Evolutionary conservation across 1,140 invertebrate species (phyloP), one percentile per base, ranked within the genome.

Genomic region (Ceratosolen solmsi): DNA sequence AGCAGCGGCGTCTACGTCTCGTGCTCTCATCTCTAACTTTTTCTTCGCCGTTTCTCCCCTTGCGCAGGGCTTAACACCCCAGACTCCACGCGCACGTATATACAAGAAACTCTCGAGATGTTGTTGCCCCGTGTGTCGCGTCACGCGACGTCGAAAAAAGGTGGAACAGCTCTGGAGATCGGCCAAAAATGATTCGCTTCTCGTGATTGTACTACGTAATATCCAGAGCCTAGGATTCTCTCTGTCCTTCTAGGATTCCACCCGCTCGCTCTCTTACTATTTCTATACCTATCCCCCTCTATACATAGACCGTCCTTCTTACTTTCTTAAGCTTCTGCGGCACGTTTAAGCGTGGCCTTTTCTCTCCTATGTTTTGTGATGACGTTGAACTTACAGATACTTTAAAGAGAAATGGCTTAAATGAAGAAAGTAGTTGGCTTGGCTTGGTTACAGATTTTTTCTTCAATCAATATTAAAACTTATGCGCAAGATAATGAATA

Each of bases 171-270:
- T 27, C 56, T 82, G 81, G 81, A 82, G 75, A 72, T 63, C 30
- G 38, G 74, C 81, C 81, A 82, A 82, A 82, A 82, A 82, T 82
- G 74, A 82, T 82, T 82, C 81, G 81, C 70, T 78, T 82, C 75
- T 78, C 81, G 81, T 82, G 81, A 82, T 82, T 82, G 81, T 82
- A 78, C 75, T 82, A 20, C 56, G 54, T 36, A 82, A 72, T 77
- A 71, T 36, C 17, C 15, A 56, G 15, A 60, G 11, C 75, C n/a
- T n/a, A 27, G 1, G 68, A 54, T 36, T 54, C 56, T 27, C n/a
- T 41, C n/a, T n/a, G n/a, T n/a, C n/a, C n/a, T n/a, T n/a, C n/a
- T n/a, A n/a, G n/a, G n/a, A n/a, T n/a, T 22, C 13, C 63, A 33
- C 13, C 15, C 36, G 25, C 5, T 7, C 15, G 25, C 25, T 46